Base-by-base conservation (phyloP, 2,797 vertebrate species). In the Helicolenus hilgendorfi region DNA sequence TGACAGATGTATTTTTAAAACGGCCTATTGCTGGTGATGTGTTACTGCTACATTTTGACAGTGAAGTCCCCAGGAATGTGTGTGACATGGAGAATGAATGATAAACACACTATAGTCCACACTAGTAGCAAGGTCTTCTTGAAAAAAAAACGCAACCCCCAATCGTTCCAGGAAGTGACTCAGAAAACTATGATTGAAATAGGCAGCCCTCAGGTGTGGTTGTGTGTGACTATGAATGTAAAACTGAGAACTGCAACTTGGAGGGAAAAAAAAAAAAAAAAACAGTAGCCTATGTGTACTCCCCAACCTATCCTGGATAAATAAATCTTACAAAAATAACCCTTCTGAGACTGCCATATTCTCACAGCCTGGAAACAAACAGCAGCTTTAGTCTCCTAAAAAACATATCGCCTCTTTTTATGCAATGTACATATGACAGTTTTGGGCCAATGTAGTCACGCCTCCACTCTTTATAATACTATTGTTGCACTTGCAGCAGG, bases 401-500 rank as follows among this genome's bases (percentile, higher is more conserved):
- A 72, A 41, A 55, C 20, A 86, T 85, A 74, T 69, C 5, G n/a
- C 77, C 85, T 86, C 85, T 82, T 86, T 49, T 58, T 77, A 35
- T 80, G 87, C 64, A 88, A 84, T 79, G 84, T 77, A 84, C 70
- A 88, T 74, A 92, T 95, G 96, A 95, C 96, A 96, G 94, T 95
- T 96, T 95, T 88, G 88, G 96, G 94, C 83, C 94, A 89, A 86
- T 22, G 55, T 76, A 89, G 92, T 92, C 84, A 83, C 33, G 70
- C 82, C 62, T 92, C 72, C 36, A 62, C 84, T 77, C 73, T 82
- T 71, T 71, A 64, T 77, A 80, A 88, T 73, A 36, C 35, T 56
- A 79, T 86, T 86, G 92, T 87, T 90, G 68, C 76, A 72, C 76
- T 85, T 71, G 56, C 64, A 89, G 85, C 69, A 56, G 11, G 15